Base-by-base conservation (phyloP, 2,888 invertebrate genomes). In the Drosophila austrosaltans region DNA sequence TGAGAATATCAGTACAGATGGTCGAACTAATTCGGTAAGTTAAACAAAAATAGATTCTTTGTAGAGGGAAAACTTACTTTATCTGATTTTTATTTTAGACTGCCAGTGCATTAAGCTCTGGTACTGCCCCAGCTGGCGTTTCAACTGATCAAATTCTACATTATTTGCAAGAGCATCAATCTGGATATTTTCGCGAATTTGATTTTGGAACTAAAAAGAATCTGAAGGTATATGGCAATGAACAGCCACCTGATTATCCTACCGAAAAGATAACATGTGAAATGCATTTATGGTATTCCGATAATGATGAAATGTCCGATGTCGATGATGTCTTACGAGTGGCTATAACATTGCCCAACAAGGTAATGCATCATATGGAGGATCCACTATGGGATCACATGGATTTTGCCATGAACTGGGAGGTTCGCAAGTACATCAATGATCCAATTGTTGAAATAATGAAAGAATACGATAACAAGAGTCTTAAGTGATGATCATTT, bases 141-240 rank as follows among this genome's bases (percentile, higher is more conserved):
- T 90, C 90, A 0, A 85, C 84, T 1, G 79, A 86, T 73, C 90
- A 90, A 59, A 66, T 87, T 1, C 65, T 84, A 8, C 90, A 90
- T 61, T 90, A 89, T 25, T 42, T 86, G 64, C 90, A 90, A 65
- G 81, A 82, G 10, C 80, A 82, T 4, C 80, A 80, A 20, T 85
- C 86, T 0, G 79, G 78, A 3, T 60, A 79, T 10, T 90, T 88
- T 12, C 75, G 85, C 0, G 76, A 73, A 4, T 90, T 81, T 6
- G 90, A 90, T 28, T 79, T 68, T 44, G 90, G 89, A 0, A 10
- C 16, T 0, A 53, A 70, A 2, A 75, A 66, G 10, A 90, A 90
- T 60, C 30, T 76, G 4, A 22, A 66, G 3, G 7, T 53, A 0
- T 90, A 90, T 63, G 76, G 77, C 3, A 72, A 75, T 2, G 59